Base-by-base conservation (phyloP, 2,797 vertebrate genomes). In the Sebastes ruberrimus region DNA sequence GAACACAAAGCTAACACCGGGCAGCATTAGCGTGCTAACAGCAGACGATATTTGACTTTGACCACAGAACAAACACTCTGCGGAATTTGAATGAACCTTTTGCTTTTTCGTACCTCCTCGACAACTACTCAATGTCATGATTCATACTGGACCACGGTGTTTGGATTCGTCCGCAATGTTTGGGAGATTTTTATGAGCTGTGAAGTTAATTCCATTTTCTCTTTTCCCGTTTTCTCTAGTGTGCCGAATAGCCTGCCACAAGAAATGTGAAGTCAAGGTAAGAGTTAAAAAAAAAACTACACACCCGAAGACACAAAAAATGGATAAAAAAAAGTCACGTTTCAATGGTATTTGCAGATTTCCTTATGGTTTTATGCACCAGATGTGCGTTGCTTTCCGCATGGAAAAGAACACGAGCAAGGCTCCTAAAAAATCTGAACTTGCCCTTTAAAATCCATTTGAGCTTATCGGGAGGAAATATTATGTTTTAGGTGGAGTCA, bases 221-320 rank as follows among this genome's bases (percentile, higher is more conserved):
- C 3, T 66, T 79, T 80, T 28, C 59, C 64, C 70, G 77, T 67
- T 92, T 72, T 83, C 6, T 87, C 42, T 30, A 98, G 97, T 97
- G 87, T 98, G 97, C 92, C 96, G 97, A 62, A 92, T 97, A 89
- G 94, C 96, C 70, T 98, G 97, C 94, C 97, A 98, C 95, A 97
- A 96, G 96, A 97, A 97, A 96, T 98, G 97, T 93, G 97, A 97
- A 94, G 95, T 95, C 82, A 98, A 98, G 97, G 97, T 98, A 98
- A 97, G 97, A 92, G 5, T 68, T 7, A 32, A 55, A 30, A 22
- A 7, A 53, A 53, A n/a, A 49, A 49, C 7, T 2, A 55, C 22
- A 30, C n/a, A 57, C 23, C 7, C 1, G 2, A 4, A 42, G 2
- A 72, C 27, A 53, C 5, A 53, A 6, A 18, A 38, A 6, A 28